Evolutionary conservation across 1,140 invertebrate genomes (phyloP).

Genomic region (Heliconius hermathena): DNA sequence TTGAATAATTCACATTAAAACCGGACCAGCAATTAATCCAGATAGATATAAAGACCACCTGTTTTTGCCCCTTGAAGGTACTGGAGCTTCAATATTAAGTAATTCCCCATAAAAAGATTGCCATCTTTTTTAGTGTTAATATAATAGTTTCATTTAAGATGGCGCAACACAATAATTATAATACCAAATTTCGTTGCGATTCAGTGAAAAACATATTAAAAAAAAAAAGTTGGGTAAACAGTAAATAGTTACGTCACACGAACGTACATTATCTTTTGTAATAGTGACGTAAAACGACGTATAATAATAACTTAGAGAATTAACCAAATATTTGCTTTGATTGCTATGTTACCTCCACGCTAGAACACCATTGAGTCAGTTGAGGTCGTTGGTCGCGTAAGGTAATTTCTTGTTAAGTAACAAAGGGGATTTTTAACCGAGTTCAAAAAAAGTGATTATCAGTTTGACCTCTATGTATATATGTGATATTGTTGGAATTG

Average conservation of each 20-base stretch:
- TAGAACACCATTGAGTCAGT: background rate
- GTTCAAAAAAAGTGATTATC: too few species aligned
- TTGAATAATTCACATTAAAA: conserved; percentile 9
- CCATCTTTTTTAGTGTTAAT: background rate
- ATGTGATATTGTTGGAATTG: too few species aligned
- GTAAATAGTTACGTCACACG: conserved; percentile 40
- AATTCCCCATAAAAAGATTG: background rate
- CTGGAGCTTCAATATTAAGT: background rate
- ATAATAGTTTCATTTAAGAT: conserved; percentile 17
- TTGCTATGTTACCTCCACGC: conserved; percentile 26
- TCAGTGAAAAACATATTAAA: conserved; percentile 21
- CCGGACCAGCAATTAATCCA: conserved; percentile 12
- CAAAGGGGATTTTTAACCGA: background rate
- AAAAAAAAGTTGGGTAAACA: conserved; percentile 40
- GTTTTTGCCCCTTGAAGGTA: background rate
- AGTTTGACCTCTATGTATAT: too few species aligned
- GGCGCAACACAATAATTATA: conserved; percentile 33
- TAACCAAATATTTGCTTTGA: conserved; percentile 54
- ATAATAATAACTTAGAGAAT: conserved; percentile 42
- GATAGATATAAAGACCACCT: conserved; percentile 10
- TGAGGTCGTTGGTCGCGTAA: background rate
- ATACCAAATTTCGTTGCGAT: conserved; percentile 33
- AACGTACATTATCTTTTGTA: conserved; percentile 29
- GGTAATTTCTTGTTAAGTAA: background rate
- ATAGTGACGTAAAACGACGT: conserved; percentile 46